Evolutionary conservation across 1,140 invertebrate genomes (phyloP).

Genomic region (Arion vulgaris): DNA sequence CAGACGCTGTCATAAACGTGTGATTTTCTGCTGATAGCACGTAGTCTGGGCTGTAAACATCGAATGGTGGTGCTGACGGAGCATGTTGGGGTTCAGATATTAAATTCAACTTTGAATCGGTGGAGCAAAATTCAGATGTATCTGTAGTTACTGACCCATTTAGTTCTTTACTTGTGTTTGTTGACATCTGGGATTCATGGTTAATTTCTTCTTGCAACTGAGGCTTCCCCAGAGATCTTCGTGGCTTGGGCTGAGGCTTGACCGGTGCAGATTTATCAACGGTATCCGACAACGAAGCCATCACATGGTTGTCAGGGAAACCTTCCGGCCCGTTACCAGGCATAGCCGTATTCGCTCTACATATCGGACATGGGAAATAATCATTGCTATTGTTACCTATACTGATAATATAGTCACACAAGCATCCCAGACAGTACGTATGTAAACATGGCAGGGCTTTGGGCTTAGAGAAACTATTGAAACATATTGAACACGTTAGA

Average conservation of each 20-base stretch:
- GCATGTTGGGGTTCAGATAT: neutral
- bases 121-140: too few species aligned
- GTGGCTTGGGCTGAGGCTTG: constrained; percentile 45
- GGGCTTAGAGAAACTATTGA: constrained; percentile 54
- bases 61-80: neutral
- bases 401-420: constrained; percentile 57
- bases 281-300: constrained; percentile 60
- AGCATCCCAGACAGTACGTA: constrained; percentile 65
- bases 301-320: constrained; percentile 63
- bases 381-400: constrained; percentile 46
- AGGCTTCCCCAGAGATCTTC: constrained; percentile 16
- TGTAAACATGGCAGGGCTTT: constrained; percentile 69
- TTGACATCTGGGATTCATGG: neutral
- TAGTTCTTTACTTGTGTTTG: neutral
- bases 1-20: too few species aligned
- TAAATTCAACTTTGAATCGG: too few species aligned
- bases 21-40: too few species aligned
- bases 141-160: neutral
- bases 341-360: constrained; percentile 50
- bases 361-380: constrained; percentile 66
- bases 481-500: constrained; percentile 67
- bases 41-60: neutral
- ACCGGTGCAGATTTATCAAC: constrained; percentile 45
- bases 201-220: too few species aligned
- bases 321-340: constrained; percentile 52